Evolutionary conservation across 2,113 vertebrate genomes (phyloP).

Genomic region (Bolborhynchus lineola): DNA sequence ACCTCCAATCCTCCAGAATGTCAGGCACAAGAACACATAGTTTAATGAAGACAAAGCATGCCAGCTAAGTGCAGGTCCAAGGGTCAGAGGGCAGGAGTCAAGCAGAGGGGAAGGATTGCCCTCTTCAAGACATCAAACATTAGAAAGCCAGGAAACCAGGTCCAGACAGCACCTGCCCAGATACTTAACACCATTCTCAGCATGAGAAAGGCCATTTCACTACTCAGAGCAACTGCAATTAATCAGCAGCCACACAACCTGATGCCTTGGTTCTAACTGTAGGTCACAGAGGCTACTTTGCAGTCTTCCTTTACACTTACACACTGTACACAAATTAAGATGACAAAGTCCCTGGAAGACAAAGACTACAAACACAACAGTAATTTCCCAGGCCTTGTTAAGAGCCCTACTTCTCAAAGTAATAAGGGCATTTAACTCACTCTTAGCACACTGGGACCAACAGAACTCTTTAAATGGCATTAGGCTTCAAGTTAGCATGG

Average conservation of each 20-base stretch:
- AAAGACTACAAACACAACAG: neutral
- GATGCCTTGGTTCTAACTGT: neutral
- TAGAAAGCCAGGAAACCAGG: neutral
- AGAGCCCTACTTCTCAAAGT: neutral
- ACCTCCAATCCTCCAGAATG: neutral
- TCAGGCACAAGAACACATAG: neutral
- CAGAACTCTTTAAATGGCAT: neutral
- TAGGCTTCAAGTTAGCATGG: neutral
- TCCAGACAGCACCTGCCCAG: neutral
- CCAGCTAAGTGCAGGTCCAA: rapidly evolving
- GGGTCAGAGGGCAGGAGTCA: neutral
- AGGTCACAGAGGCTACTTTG: neutral
- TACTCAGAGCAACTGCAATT: neutral
- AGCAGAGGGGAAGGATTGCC: neutral
- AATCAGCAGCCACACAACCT: neutral
- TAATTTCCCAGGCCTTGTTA: neutral
- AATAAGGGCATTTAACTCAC: neutral
- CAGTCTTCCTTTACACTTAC: neutral
- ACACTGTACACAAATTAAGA: neutral
- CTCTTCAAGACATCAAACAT: neutral
- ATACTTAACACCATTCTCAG: neutral
- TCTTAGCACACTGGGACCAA: neutral
- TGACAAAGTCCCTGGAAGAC: neutral
- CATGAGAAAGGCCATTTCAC: neutral
- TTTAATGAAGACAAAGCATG: neutral